Evolutionary conservation across 1,140 invertebrate genomes (phyloP).

Genomic region (Drosophila nikananu): DNA sequence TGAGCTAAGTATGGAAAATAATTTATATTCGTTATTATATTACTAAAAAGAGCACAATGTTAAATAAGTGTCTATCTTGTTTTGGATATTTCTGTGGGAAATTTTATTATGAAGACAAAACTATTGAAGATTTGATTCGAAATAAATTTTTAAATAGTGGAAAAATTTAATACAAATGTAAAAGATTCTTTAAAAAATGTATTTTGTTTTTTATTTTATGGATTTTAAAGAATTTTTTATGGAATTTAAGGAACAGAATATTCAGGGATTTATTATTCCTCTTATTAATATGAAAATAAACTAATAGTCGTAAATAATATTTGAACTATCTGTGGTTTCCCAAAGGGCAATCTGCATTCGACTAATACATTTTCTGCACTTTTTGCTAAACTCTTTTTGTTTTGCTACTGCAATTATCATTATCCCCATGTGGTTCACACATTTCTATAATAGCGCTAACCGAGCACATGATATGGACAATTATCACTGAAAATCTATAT

Average conservation of each 20-base stretch:
- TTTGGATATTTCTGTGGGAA: slow-evolving; percentile 8
- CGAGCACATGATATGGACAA: slow-evolving; percentile 30
- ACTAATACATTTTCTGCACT: not conserved
- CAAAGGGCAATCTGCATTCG: not conserved
- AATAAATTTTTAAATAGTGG: not conserved
- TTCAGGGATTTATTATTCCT: not conserved
- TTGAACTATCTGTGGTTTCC: not conserved
- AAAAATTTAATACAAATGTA: not conserved
- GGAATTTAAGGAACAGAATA: too few relatives aligned
- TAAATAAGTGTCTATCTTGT: slow-evolving; percentile 5
- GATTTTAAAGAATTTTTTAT: too few relatives aligned
- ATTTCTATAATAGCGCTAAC: slow-evolving; percentile 14
- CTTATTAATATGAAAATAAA: not conserved
- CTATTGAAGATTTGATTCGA: rapidly evolving
- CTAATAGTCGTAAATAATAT: not conserved
- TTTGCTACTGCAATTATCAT: slow-evolving; percentile 5
- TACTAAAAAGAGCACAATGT: slow-evolving; percentile 8
- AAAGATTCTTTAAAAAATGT: not conserved
- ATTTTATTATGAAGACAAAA: not conserved
- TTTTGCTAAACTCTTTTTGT: slow-evolving; percentile 12
- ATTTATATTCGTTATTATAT: slow-evolving; percentile 14
- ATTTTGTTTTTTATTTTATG: not conserved
- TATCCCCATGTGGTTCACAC: slow-evolving; percentile 12
- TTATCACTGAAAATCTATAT: slow-evolving; percentile 40
- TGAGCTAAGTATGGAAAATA: slow-evolving; percentile 77